Conservation (phyloP, 2,113 vertebrate species). For the Actenoides hombroni region DNA sequence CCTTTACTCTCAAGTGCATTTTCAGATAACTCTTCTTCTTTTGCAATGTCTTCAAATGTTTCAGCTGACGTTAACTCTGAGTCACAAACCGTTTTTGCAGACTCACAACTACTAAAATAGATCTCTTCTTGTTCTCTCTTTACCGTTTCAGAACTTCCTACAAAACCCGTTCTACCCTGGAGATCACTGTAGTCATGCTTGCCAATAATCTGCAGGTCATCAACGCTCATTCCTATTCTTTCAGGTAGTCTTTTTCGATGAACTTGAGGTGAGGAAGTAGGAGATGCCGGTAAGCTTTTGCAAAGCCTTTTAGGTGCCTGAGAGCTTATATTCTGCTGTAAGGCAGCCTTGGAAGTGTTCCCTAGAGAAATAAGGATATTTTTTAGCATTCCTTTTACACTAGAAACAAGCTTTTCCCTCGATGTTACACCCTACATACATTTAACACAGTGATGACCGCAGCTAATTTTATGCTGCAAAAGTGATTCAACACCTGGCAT, state of each 20-base stretch:
- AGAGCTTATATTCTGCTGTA: neutral
- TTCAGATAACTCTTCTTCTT: slow-evolving; percentile 57
- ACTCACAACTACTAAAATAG: slow-evolving; percentile 91
- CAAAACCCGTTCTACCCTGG: slow-evolving; percentile 41
- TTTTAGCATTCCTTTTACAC: neutral
- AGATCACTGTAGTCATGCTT: neutral
- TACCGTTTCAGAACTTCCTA: slow-evolving; percentile 76
- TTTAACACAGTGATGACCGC: neutral
- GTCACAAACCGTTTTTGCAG: slow-evolving; percentile 87
- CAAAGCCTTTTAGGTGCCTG: slow-evolving; percentile 73
- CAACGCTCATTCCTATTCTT: slow-evolving; percentile 52
- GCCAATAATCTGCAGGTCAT: slow-evolving; percentile 39
- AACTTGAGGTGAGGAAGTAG: slow-evolving; percentile 74
- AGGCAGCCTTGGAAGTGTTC: neutral
- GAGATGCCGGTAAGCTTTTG: slow-evolving; percentile 80
- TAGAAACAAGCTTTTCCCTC: neutral
- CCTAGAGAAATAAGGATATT: neutral
- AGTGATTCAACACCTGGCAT: neutral
- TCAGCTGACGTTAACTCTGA: slow-evolving; percentile 33
- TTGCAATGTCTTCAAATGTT: slow-evolving; percentile 31
- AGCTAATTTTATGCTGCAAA: neutral
- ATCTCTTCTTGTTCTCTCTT: slow-evolving; percentile 78
- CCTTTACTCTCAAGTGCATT: slow-evolving; percentile 73
- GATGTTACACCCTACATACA: neutral
- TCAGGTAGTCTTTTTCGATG: slow-evolving; percentile 14